phyloP scores from a whole-genome alignment of 2,888 invertebrate species.

The Phorcus lineatus region DNA sequence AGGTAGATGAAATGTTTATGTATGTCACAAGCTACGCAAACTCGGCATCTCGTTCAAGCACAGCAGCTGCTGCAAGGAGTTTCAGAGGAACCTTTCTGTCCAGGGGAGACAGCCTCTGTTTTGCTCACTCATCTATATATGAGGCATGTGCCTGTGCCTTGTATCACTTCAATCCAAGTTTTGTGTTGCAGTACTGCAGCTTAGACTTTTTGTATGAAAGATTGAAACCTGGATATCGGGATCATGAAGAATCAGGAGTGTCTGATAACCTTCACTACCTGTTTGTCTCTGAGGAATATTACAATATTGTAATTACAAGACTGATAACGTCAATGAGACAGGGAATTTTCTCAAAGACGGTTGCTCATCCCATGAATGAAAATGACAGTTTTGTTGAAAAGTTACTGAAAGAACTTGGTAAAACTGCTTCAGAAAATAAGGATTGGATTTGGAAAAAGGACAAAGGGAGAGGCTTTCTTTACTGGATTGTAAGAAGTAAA shows the following conservation, averaged over 20 bases:
- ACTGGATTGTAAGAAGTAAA: neutral
- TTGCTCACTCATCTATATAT: neutral
- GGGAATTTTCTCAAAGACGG: neutral
- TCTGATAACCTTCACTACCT: neutral
- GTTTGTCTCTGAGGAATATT: neutral
- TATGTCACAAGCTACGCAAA: too few species aligned
- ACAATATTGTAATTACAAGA: neutral
- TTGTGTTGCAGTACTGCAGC: neutral
- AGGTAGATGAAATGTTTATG: neutral
- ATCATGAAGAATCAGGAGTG: neutral
- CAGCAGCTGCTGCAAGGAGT: neutral
- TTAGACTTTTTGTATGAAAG: neutral
- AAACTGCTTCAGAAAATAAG: neutral
- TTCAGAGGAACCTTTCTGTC: neutral
- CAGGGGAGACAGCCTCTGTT: neutral
- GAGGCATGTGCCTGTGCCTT: slow-evolving; percentile 6
- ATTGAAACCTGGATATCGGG: neutral
- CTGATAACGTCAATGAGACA: neutral
- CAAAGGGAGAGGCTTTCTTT: neutral
- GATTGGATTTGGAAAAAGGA: neutral
- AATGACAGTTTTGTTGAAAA: neutral
- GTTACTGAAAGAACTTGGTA: neutral
- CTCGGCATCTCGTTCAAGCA: neutral
- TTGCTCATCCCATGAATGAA: neutral
- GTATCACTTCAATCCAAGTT: neutral